Conservation (phyloP, 2,797 vertebrate genomes). For the Sitta carolinensis region DNA sequence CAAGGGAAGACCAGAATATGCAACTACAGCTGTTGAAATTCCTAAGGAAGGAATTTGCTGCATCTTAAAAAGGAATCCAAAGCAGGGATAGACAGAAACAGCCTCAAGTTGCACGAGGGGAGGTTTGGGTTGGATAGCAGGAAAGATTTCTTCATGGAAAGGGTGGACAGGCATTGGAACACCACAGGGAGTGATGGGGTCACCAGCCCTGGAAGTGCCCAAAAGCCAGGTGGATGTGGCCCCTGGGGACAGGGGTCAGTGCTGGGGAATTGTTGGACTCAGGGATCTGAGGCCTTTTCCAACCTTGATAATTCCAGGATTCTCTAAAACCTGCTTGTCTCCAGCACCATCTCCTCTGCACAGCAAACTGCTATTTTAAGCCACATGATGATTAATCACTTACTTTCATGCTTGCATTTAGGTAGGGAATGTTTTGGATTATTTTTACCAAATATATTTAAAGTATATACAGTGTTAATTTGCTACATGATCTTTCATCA, state of each 20-base stretch:
- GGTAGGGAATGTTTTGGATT: background rate
- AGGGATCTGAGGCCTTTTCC: background rate
- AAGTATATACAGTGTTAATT: background rate
- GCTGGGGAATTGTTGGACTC: background rate
- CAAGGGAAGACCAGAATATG: background rate
- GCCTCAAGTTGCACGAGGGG: background rate
- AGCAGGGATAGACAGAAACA: background rate
- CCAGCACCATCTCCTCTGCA: background rate
- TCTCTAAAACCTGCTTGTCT: background rate
- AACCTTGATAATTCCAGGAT: background rate
- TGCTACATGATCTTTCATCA: background rate
- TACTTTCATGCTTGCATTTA: background rate
- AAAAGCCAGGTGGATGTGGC: background rate
- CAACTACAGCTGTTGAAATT: background rate
- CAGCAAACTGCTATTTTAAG: background rate
- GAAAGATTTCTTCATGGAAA: background rate
- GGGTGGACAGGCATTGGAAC: background rate
- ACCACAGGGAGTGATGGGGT: background rate
- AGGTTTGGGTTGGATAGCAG: background rate
- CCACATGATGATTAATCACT: constrained; percentile 9
- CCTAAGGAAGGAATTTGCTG: background rate
- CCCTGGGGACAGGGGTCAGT: background rate
- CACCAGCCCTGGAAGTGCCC: background rate
- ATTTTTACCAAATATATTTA: constrained; percentile 24
- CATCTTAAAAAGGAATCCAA: background rate